Percentiles rank a stretch among this genome's conserved stretches.
phyloP scores from a whole-genome alignment of 2,113 vertebrate species.

The Garra rufa region DNA sequence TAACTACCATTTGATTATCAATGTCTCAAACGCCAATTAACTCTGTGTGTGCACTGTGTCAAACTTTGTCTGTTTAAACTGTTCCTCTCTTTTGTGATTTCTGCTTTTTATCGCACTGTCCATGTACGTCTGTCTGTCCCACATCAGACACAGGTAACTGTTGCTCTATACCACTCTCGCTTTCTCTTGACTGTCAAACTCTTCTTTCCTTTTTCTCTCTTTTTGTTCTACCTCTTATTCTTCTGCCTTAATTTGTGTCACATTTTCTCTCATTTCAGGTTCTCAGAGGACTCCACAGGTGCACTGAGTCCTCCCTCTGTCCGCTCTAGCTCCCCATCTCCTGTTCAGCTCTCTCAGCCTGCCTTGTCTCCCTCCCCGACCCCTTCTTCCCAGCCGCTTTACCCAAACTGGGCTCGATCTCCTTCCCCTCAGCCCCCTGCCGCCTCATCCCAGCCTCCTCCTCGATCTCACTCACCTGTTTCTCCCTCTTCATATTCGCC shows the following conservation, averaged over 20 bases:
- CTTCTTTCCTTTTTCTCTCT: constrained; percentile 55
- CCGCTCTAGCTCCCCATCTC: constrained; percentile 79
- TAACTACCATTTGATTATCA: not conserved
- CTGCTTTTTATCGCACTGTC: constrained; percentile 63
- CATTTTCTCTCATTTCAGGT: constrained; percentile 69
- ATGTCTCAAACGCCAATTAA: not conserved
- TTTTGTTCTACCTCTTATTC: constrained; percentile 41
- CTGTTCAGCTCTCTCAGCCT: constrained; percentile 76
- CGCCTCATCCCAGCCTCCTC: constrained; percentile 75
- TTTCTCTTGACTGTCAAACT: constrained; percentile 50
- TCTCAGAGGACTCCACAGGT: constrained; percentile 84
- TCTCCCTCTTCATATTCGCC: constrained; percentile 83
- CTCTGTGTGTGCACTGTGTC: constrained; percentile 17
- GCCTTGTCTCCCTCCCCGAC: constrained; percentile 76
- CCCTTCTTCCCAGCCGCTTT: constrained; percentile 71
- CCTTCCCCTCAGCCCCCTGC: constrained; percentile 79
- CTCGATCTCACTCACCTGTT: constrained; percentile 78
- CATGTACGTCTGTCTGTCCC: constrained; percentile 64
- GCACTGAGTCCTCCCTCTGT: constrained; percentile 82
- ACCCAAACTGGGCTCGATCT: constrained; percentile 75
- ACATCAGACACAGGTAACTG: constrained; percentile 75
- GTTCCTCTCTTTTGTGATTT: constrained; percentile 67
- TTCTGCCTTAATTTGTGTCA: constrained; percentile 32
- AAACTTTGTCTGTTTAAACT: constrained; percentile 65
- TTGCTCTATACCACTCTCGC: constrained; percentile 42